Conservation (phyloP, 2,113 vertebrate species). For the Pao palembangensis region DNA sequence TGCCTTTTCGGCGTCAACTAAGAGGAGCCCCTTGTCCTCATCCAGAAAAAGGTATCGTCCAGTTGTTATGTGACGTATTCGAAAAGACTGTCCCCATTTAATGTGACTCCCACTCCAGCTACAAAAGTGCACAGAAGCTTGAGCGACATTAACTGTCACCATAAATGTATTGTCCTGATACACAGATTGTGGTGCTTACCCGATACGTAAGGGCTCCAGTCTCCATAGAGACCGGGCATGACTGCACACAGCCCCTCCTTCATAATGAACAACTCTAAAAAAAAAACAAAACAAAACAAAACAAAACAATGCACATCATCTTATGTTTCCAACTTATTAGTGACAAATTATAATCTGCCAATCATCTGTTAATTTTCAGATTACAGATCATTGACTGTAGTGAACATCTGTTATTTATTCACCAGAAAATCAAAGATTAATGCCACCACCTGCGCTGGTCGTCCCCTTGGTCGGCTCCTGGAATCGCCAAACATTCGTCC, state of each 20-base stretch:
- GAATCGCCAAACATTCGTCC: conserved; percentile 89
- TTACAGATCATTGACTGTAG: too few relatives aligned
- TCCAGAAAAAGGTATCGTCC: conserved; percentile 84
- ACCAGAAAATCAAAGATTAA: background rate
- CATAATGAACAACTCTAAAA: conserved; percentile 84
- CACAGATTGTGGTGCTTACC: conserved; percentile 54
- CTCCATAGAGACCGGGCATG: conserved; percentile 91
- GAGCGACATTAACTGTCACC: background rate
- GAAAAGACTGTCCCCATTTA: conserved; percentile 88
- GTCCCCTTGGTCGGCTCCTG: conserved; percentile 81
- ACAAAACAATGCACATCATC: background rate
- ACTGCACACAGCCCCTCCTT: conserved; percentile 86
- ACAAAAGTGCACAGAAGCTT: conserved; percentile 1
- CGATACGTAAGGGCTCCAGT: conserved; percentile 87
- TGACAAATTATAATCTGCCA: background rate
- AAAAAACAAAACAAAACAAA: conserved; percentile 11
- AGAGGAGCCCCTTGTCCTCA: conserved; percentile 85
- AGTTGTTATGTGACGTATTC: conserved; percentile 88
- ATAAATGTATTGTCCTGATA: background rate
- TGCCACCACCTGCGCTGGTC: conserved; percentile 83
- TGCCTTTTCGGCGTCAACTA: conserved; percentile 84
- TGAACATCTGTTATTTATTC: background rate
- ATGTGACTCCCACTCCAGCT: conserved; percentile 90
- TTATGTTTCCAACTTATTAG: background rate
- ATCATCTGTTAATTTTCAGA: background rate